Percentiles rank a stretch among this genome's conserved stretches.
Evolutionary conservation across 2,797 vertebrate genomes (phyloP).

Genomic region (Pantherophis alleghaniensis): DNA sequence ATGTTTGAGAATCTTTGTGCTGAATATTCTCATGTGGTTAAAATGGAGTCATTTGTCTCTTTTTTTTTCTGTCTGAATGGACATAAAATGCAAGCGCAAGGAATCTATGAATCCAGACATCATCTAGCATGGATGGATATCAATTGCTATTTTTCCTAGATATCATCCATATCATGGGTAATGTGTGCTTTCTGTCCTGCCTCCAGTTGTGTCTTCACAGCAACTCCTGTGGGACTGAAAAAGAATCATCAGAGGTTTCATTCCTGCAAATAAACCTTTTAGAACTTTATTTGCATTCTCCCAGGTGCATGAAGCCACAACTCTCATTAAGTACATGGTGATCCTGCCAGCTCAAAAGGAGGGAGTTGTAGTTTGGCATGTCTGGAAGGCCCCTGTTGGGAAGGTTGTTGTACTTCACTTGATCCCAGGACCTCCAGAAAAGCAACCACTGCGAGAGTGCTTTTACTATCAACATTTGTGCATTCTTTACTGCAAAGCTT

Average conservation of each 20-base stretch:
- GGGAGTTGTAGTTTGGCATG: background rate
- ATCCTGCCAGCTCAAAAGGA: background rate
- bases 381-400: background rate
- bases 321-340: background rate
- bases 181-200: background rate
- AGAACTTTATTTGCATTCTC: background rate
- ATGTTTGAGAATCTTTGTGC: background rate
- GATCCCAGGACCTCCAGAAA: conserved; percentile 1
- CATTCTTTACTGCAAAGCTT: background rate
- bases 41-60: background rate
- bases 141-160: background rate
- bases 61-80: too few species aligned
- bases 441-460: background rate
- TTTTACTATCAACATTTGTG: background rate
- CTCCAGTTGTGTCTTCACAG: background rate
- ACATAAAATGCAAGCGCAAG: background rate
- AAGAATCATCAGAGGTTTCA: background rate
- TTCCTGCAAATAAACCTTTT: background rate
- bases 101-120: background rate
- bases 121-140: background rate
- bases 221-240: background rate
- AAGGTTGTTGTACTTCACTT: background rate
- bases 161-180: background rate
- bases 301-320: background rate
- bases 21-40: background rate